A percentile compares a stretch with the other conserved stretches of the same genome.
These are phyloP conservation scores for Conger conger DNA, from an alignment of 2,113 vertebrate genomes.

Conservation along the genomic window DNA sequence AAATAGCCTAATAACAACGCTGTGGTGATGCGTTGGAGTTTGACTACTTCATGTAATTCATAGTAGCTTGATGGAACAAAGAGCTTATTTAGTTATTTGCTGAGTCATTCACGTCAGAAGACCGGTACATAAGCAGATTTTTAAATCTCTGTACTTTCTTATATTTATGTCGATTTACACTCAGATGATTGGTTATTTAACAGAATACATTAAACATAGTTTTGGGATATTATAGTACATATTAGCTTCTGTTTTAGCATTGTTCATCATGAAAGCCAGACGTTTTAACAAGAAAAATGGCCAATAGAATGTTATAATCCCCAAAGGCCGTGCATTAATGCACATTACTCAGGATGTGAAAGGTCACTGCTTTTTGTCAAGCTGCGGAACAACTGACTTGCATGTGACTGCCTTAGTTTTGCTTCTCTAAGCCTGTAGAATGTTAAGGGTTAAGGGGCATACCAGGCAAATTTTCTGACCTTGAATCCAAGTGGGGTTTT, in stretches of 20 bases:
- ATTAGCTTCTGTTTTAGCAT: not conserved
- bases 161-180: no score
- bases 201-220: no score
- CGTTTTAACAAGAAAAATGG: not conserved
- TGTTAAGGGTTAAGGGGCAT: not conserved
- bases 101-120: not conserved
- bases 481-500: not conserved
- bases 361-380: slow-evolving; percentile 43
- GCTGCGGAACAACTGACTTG: slow-evolving; percentile 50
- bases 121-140: no score
- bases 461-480: not conserved
- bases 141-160: no score
- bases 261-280: not conserved
- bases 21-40: no score
- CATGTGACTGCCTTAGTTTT: slow-evolving; percentile 58
- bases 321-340: not conserved
- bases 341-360: slow-evolving; percentile 16
- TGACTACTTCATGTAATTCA: no score
- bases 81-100: not conserved
- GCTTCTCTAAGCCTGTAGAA: slow-evolving; percentile 14
- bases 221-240: no score
- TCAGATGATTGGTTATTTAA: no score
- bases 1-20: no score
- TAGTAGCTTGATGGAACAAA: not conserved
- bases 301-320: not conserved